phyloP scores from a whole-genome alignment of 2,113 vertebrate genomes.

The Pygoscelis adeliae region DNA sequence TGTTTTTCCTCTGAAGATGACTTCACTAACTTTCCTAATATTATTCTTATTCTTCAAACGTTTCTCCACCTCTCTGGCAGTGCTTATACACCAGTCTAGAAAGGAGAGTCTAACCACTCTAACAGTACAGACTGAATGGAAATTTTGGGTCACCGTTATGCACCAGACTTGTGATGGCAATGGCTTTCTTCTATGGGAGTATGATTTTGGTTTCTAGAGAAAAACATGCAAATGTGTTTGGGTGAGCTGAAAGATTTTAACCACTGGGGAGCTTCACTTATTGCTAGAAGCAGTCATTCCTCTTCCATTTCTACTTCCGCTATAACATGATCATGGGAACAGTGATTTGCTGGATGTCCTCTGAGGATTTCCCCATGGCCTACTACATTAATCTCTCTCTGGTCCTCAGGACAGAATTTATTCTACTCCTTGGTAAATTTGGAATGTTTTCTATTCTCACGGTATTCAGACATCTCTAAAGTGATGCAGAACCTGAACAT shows the following conservation, averaged over 20 bases:
- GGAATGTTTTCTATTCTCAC: background rate
- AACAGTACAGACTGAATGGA: background rate
- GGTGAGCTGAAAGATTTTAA: background rate
- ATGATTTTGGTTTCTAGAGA: background rate
- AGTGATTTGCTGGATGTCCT: background rate
- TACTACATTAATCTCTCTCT: background rate
- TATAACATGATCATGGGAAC: fast-evolving
- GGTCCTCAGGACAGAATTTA: background rate
- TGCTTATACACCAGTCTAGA: background rate
- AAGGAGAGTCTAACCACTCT: background rate
- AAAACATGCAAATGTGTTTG: background rate
- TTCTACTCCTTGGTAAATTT: background rate
- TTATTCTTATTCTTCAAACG: background rate
- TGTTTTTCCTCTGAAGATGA: background rate
- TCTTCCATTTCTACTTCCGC: background rate
- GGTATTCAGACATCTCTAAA: background rate
- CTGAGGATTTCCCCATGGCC: background rate
- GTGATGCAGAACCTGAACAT: background rate
- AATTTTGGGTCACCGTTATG: background rate
- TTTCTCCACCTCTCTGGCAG: background rate
- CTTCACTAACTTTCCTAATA: background rate
- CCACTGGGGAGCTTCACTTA: background rate
- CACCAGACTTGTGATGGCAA: background rate
- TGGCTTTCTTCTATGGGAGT: background rate
- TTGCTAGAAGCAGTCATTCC: background rate